phyloP scores from a whole-genome alignment of 2,113 vertebrate genomes.

The Passer domesticus region DNA sequence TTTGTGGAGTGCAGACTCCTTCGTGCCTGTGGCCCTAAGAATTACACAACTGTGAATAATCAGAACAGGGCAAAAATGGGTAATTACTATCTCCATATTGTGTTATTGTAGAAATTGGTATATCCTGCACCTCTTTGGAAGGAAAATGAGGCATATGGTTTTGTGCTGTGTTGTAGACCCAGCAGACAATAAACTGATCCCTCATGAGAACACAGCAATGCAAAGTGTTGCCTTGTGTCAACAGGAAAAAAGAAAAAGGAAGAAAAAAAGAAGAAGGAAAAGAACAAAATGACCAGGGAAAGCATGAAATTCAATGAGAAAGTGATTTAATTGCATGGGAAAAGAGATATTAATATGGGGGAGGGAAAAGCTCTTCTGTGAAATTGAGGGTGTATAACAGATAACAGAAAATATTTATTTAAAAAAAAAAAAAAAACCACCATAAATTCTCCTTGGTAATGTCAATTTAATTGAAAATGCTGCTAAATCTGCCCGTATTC shows the following conservation, averaged over 20 bases:
- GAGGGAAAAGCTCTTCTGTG: neutral
- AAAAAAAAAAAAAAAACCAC: neutral
- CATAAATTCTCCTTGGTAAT: neutral
- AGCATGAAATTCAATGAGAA: neutral
- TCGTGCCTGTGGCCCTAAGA: neutral
- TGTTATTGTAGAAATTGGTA: neutral
- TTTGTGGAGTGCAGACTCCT: neutral
- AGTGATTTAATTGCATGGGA: neutral
- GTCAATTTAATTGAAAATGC: slow-evolving; percentile 32
- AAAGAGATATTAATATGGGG: neutral
- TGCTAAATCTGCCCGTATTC: neutral
- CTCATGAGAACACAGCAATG: neutral
- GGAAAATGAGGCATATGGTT: neutral
- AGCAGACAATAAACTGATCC: neutral
- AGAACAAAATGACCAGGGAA: neutral
- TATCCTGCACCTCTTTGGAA: neutral
- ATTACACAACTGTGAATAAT: neutral
- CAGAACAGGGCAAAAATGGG: neutral
- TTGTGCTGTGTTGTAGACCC: neutral
- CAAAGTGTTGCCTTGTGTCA: neutral
- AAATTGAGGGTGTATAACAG: neutral
- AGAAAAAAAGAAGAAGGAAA: neutral
- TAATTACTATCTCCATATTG: neutral
- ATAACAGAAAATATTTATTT: neutral
- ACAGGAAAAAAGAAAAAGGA: neutral